Percentiles rank a stretch among this genome's conserved stretches.
These are phyloP conservation scores for Microcebus jonahi DNA, from an alignment of 2,113 vertebrate species.

Conservation along the genomic window DNA sequence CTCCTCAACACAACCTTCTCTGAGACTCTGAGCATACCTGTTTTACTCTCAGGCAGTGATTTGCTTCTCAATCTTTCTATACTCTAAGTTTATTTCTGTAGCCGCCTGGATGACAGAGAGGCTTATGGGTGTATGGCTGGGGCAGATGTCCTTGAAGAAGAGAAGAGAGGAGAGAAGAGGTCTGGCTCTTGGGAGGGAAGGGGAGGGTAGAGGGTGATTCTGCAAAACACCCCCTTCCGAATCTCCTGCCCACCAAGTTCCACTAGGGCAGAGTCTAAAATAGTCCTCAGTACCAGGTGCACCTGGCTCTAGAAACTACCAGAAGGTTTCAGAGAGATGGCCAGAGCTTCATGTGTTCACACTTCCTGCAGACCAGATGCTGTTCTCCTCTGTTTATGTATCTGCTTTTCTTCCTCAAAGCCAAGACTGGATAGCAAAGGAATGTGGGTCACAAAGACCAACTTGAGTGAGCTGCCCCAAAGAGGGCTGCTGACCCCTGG, in stretches of 20 bases:
- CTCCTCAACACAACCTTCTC: not conserved
- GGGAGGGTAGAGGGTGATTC: not conserved
- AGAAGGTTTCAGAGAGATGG: not conserved
- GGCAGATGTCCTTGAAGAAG: not conserved
- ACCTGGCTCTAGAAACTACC: not conserved
- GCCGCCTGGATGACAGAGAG: not conserved
- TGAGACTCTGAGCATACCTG: accelerated
- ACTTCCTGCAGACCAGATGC: not conserved
- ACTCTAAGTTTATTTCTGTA: not conserved
- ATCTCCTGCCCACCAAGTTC: not conserved
- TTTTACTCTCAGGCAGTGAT: not conserved
- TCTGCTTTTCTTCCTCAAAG: not conserved
- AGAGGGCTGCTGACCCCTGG: not conserved
- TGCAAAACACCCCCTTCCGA: not conserved
- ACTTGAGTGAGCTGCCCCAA: not conserved
- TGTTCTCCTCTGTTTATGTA: not conserved
- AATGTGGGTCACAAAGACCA: not conserved
- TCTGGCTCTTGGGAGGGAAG: not conserved
- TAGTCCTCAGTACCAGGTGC: not conserved
- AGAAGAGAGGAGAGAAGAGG: not conserved
- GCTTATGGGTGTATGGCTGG: not conserved
- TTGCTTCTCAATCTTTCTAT: not conserved
- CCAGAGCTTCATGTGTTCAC: not conserved
- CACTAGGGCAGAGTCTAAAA: not conserved
- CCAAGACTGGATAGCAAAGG: not conserved